A percentile compares a stretch with the other conserved stretches of the same genome.
These are phyloP conservation scores for Hemicentrotus pulcherrimus DNA, from an alignment of 35 echinoderm and acorn worm genomes.

Conservation along the genomic window DNA sequence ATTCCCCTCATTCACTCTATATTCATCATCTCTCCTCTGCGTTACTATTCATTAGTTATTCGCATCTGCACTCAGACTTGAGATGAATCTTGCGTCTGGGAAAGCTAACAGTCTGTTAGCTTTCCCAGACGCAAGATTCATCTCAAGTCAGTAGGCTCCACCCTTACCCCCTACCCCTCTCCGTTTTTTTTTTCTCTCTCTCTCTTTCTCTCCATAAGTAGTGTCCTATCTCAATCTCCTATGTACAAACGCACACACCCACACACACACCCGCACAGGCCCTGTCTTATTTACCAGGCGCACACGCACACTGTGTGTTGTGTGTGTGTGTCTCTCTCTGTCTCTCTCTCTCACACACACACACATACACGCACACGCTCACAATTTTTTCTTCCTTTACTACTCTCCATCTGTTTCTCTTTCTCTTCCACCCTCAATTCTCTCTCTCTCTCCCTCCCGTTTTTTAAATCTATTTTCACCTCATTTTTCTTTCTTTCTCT, in stretches of 20 bases:
- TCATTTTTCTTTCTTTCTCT: background rate
- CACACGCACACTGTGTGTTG: no score
- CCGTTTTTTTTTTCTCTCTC: background rate
- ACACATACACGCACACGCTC: background rate
- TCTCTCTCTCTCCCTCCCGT: background rate
- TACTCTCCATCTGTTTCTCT: background rate
- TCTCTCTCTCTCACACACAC: background rate
- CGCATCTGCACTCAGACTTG: background rate
- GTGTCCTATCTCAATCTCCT: background rate
- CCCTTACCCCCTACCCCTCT: background rate
- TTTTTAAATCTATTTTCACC: background rate
- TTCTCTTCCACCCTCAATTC: background rate
- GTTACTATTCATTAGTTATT: background rate
- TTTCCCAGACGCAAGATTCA: background rate
- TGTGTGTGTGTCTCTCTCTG: no score
- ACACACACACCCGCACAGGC: no score
- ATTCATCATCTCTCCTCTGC: background rate
- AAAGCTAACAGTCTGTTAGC: no score
- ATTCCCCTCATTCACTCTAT: background rate
- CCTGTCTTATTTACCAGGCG: no score
- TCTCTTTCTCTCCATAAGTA: background rate
- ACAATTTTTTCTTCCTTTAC: no score
- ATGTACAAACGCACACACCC: no score
- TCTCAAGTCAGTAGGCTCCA: background rate
- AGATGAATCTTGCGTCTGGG: no score